Evolutionary conservation across 2,797 vertebrate genomes (phyloP).

Genomic region (Arnoldichthys spilopterus): DNA sequence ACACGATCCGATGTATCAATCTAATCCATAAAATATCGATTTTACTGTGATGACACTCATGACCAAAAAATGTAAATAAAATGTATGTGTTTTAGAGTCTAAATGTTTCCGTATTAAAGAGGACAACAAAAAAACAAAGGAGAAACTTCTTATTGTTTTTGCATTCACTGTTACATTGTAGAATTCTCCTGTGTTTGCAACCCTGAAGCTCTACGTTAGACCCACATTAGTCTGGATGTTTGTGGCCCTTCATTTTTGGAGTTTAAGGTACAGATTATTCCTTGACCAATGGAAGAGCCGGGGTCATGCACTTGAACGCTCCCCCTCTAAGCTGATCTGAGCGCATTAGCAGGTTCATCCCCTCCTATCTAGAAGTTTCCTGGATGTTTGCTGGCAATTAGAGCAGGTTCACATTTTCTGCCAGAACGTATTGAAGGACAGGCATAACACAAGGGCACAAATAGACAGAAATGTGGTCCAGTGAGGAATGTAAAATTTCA

Average conservation of each 20-base stretch:
- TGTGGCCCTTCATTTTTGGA: neutral
- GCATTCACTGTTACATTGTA: neutral
- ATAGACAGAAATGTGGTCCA: too few species aligned
- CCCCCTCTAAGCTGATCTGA: slow-evolving; percentile 42
- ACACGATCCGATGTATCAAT: too few species aligned
- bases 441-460: neutral
- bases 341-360: slow-evolving; percentile 46
- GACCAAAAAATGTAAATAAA: too few species aligned
- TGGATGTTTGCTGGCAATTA: slow-evolving; percentile 20
- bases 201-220: neutral
- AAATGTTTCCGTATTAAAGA: neutral
- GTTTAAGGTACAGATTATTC: slow-evolving; percentile 11
- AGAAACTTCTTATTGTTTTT: neutral
- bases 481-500: neutral
- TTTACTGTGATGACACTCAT: too few species aligned
- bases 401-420: neutral
- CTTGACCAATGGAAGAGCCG: neutral
- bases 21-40: too few species aligned
- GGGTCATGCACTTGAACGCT: slow-evolving; percentile 15
- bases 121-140: neutral
- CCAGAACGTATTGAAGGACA: neutral
- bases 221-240: neutral
- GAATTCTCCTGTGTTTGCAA: neutral
- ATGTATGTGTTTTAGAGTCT: too few species aligned
- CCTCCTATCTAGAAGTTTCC: slow-evolving; percentile 18